Evolutionary conservation across 1,140 invertebrate genomes (phyloP).

Genomic region (Eulimnadia texana): DNA sequence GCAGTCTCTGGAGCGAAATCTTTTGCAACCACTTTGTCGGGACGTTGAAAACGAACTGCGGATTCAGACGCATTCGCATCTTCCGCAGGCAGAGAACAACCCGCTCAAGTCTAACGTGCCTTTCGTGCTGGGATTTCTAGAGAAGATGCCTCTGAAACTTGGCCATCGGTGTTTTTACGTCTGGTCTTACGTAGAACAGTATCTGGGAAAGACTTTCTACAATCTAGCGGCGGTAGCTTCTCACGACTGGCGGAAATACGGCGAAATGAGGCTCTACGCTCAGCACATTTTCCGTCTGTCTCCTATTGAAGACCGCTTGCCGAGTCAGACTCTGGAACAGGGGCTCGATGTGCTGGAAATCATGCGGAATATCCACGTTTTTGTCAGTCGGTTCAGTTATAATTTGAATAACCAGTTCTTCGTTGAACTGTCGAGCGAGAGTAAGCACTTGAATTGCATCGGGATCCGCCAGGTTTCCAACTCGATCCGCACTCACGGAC

Average conservation of each 20-base stretch:
- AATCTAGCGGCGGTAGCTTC: slow-evolving; percentile 92
- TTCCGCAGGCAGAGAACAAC: slow-evolving; percentile 65
- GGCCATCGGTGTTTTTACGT: slow-evolving; percentile 27
- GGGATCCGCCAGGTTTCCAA: slow-evolving; percentile 92
- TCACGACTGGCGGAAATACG: slow-evolving; percentile 94
- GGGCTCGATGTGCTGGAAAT: slow-evolving; percentile 96
- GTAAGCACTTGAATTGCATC: slow-evolving; percentile 91
- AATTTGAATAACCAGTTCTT: slow-evolving; percentile 97
- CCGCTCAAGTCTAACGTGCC: slow-evolving; percentile 46
- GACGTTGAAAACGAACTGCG: slow-evolving; percentile 82
- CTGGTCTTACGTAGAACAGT: slow-evolving; percentile 63
- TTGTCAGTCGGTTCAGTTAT: slow-evolving; percentile 86
- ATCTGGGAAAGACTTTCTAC: slow-evolving; percentile 90
- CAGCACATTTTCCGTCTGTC: slow-evolving; percentile 65
- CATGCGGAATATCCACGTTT: slow-evolving; percentile 91
- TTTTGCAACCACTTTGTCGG: slow-evolving; percentile 56
- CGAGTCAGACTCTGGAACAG: slow-evolving; percentile 91
- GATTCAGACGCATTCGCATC: slow-evolving; percentile 74
- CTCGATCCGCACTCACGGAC: slow-evolving; percentile 93
- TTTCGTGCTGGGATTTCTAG: slow-evolving; percentile 37
- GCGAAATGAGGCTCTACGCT: slow-evolving; percentile 88
- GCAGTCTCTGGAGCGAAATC: slow-evolving; percentile 16
- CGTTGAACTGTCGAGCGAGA: slow-evolving; percentile 77
- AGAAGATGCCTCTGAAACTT: slow-evolving; percentile 35
- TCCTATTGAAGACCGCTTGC: slow-evolving; percentile 78